Evolutionary conservation across 2,797 vertebrate species (phyloP), one percentile per base, ranked within the genome.

Genomic region (Eulemur coronatus): DNA sequence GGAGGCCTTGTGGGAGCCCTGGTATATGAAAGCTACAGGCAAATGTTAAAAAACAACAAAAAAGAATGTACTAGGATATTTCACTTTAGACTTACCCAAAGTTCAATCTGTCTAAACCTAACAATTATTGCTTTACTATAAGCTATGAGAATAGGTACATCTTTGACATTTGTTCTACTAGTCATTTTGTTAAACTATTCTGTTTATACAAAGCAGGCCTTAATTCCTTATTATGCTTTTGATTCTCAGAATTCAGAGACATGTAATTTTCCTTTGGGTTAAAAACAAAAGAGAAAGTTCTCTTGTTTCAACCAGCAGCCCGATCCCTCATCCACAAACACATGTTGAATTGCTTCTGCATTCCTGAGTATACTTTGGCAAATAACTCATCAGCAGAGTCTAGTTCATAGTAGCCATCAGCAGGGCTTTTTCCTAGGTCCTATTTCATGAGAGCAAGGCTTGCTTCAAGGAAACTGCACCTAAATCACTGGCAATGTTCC

Each of bases 291-390:
- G n/a, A 61, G 52, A 30, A 30, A 2, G 13, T 50, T 87, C 48
- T 94, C 57, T 95, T 92, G 24, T 90, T 76, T 94, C 50, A 94
- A 14, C 6, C 46, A 73, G 59, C 38, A 97, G 92, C 26, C 41
- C 33, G 69, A 96, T 76, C 33, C 69, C 35, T 78, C 63, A 28
- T 92, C 78, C 67, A 89, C 52, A 87, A 86, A 81, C 52, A 14
- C 24, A 57, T 18, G 41, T n/a, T 52, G 22, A 92, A 78, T 93
- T 6, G 2, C 65, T 89, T 73, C 33, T 5, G 20, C 85, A 63
- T 87, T 94, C 80, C 8, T 20, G 14, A 41, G 12, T 46, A 38
- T 26, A 57, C 2, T n/a, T 73, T 80, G 61, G 33, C 61, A 94
- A 87, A 72, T n/a, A 76, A 48, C n/a, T 92, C 46, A 11, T 33